Base-by-base conservation (phyloP, 2,797 vertebrate genomes). In the Coreius guichenoti region DNA sequence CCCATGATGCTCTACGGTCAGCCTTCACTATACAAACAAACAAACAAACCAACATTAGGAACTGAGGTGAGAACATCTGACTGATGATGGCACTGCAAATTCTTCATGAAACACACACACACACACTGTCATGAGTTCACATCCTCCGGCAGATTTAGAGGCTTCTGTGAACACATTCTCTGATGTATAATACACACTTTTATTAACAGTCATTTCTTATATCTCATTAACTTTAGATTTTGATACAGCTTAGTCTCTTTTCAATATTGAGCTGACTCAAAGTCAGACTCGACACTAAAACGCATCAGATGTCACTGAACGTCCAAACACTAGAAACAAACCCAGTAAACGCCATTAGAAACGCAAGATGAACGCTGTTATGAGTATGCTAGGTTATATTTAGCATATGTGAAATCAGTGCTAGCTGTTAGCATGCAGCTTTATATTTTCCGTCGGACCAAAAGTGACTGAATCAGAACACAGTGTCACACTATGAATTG, bases 1-100 rank as follows among this genome's bases (percentile, higher is more conserved):
- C 98, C 98, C 98, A 99, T 99, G 75, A 58, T 58, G 51, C 49
- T 75, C 29, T 54, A 7, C 51, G 4, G 36, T 8, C 49, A 36
- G 31, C 45, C 74, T 39, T 23, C 21, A 2, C 74, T 3, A 58
- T 21, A 69, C 19, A 70, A 23, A 58, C 54, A 43, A 8, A 58
- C 74, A 23, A 2, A 47, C 19, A 56, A 19, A 33, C 26, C 2
- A 17, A 36, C 74, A 58, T 23, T 1, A 36, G 2, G 3, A 39
- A 21, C 68, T 13, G 21, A 43, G 65, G 19, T 36, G 56, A 58
- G 21, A n/a, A 11, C 8, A 36, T 36, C 17, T 19, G 17, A 33
- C 63, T 9, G 63, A 65, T 7, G 63, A 5, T 5, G n/a, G n/a
- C n/a, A n/a, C n/a, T n/a, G 73, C 26, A 54, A 33, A 36, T 49